phyloP scores from a whole-genome alignment of 2,888 invertebrate species.

The Caenorhabditis sulstoni region DNA sequence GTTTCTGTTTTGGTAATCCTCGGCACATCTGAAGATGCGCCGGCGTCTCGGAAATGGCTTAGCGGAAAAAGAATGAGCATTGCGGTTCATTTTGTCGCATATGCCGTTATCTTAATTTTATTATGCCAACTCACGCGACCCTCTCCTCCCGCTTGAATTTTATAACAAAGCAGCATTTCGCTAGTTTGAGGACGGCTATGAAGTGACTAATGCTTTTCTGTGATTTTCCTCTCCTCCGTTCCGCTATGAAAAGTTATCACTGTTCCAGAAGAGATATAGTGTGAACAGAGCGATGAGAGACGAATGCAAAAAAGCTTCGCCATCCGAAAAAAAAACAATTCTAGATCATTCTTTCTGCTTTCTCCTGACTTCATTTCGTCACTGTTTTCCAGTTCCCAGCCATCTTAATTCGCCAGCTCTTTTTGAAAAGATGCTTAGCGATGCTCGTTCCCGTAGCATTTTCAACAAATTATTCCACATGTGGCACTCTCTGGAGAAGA shows the following conservation, averaged over 20 bases:
- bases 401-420: neutral
- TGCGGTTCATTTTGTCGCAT: slow-evolving; percentile 46
- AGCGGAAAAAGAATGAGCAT: slow-evolving; percentile 38
- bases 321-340: neutral
- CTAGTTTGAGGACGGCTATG: neutral
- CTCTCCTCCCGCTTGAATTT: slow-evolving; percentile 15
- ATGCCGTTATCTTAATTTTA: slow-evolving; percentile 59
- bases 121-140: slow-evolving; percentile 46
- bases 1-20: slow-evolving; percentile 38
- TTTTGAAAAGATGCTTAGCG: neutral
- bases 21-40: slow-evolving; percentile 18
- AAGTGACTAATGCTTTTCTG: too few relatives aligned
- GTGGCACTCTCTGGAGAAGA: neutral
- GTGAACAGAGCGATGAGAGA: too few relatives aligned
- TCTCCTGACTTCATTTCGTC: too few relatives aligned
- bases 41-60: slow-evolving; percentile 34
- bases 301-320: too few relatives aligned
- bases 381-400: too few relatives aligned
- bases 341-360: neutral
- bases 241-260: too few relatives aligned
- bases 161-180: slow-evolving; percentile 19
- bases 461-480: slow-evolving; percentile 11
- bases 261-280: too few relatives aligned
- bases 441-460: neutral
- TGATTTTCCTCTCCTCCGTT: too few relatives aligned